Percentiles rank a stretch among this genome's conserved stretches.
Evolutionary conservation across 1,140 invertebrate genomes (phyloP).

Genomic region (Trachymyrmex cornetzi): DNA sequence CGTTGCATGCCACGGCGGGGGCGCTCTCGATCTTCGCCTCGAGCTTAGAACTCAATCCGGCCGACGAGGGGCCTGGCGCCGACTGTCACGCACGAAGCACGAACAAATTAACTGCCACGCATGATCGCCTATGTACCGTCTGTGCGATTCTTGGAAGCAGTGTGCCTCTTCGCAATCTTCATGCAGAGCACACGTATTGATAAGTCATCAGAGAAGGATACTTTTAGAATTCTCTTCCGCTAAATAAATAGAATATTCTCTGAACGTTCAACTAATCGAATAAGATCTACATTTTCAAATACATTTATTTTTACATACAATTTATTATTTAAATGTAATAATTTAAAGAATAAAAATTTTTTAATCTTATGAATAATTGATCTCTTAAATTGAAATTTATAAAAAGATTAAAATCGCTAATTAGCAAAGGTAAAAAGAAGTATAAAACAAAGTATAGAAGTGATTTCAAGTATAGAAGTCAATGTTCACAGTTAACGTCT

Average conservation of each 20-base stretch:
- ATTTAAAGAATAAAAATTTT: not conserved
- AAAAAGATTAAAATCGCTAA: not conserved
- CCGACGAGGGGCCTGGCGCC: slow-evolving; percentile 47
- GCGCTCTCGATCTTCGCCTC: slow-evolving; percentile 65
- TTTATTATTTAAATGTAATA: slow-evolving; percentile 1
- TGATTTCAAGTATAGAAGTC: not conserved
- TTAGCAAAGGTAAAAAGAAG: not conserved
- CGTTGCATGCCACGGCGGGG: slow-evolving; percentile 23
- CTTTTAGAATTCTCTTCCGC: not conserved
- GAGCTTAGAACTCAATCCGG: slow-evolving; percentile 73
- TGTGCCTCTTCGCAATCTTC: slow-evolving; percentile 4
- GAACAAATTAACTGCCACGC: slow-evolving; percentile 61
- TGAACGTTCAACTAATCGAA: not conserved
- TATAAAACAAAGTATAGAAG: too few relatives aligned
- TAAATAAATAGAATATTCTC: not conserved
- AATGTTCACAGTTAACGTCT: not conserved
- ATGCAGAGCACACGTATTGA: not conserved
- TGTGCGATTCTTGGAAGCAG: slow-evolving; percentile 29
- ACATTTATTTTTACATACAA: not conserved
- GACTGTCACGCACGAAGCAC: slow-evolving; percentile 53
- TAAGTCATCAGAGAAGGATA: not conserved
- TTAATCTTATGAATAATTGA: not conserved
- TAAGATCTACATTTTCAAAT: not conserved
- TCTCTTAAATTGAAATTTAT: not conserved
- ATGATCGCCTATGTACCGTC: slow-evolving; percentile 34